Evolutionary conservation across 2,113 vertebrate genomes (phyloP).

Genomic region (Siniperca knerii): DNA sequence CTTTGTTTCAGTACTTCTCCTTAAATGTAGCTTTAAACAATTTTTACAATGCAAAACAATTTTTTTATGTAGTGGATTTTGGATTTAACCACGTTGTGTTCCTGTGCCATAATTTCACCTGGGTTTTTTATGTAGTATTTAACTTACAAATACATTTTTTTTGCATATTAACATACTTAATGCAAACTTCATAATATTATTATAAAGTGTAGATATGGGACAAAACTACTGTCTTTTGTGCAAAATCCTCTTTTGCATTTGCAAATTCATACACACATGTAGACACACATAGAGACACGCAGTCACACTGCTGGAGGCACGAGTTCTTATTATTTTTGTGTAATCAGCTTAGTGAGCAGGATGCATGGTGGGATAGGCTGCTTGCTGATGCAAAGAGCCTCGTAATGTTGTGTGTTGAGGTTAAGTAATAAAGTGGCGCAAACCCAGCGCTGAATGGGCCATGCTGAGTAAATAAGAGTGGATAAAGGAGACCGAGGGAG

Average conservation of each 20-base stretch:
- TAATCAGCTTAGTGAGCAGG: slow-evolving; percentile 85
- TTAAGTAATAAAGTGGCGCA: slow-evolving; percentile 86
- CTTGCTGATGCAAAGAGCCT: slow-evolving; percentile 83
- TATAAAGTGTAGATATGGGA: not conserved
- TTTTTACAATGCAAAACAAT: not conserved
- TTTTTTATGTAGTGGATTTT: not conserved
- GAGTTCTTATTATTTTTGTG: slow-evolving; percentile 86
- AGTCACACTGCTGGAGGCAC: slow-evolving; percentile 68
- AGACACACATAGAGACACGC: slow-evolving; percentile 40
- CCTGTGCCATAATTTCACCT: not conserved
- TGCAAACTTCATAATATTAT: not conserved
- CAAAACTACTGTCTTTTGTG: slow-evolving; percentile 30
- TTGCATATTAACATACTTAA: not conserved
- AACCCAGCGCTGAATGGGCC: slow-evolving; percentile 77
- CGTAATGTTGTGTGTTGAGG: slow-evolving; percentile 79
- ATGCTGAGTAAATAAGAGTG: slow-evolving; percentile 79
- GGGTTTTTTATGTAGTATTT: not conserved
- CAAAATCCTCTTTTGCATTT: slow-evolving; percentile 33
- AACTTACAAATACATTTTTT: not conserved
- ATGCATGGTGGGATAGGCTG: slow-evolving; percentile 75
- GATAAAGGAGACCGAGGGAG: slow-evolving; percentile 74
- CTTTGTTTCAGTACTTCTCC: not conserved
- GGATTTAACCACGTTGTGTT: not conserved
- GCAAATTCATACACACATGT: slow-evolving; percentile 38
- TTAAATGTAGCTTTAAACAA: not conserved